Evolutionary conservation across 2,888 invertebrate species (phyloP), one percentile per base, ranked within the genome.

Genomic region (Torymus aiolomorphi): DNA sequence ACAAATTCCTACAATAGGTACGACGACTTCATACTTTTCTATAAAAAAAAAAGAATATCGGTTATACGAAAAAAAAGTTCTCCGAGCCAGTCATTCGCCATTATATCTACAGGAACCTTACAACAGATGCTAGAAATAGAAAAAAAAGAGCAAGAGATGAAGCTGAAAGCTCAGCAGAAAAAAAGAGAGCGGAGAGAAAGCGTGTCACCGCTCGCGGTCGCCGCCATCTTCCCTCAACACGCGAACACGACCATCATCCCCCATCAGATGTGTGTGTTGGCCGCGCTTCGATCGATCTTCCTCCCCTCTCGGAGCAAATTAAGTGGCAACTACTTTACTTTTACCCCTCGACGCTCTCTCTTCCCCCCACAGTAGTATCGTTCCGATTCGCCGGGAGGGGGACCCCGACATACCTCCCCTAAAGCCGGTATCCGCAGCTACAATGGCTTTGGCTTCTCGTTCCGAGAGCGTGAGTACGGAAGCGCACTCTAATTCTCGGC

Each of bases 321-420:
- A 89, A 89, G 88, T 88, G 88, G 88, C 89, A 88, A 89, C 88
- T 88, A 89, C 88, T 89, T 80, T 67, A 0, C 51, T 49, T 10
- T 18, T 16, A 42, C n/a, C 14, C 63, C 11, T 14, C 49, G 31
- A 52, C 16, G n/a, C 61, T 13, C 52, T 16, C 18, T 20, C 3
- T 16, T 16, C 13, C 2, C 52, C 51, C 18, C n/a, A 52, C n/a
- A 42, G 8, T 20, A 42, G 8, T 20, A 54, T 42, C 51, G 31
- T 31, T 49, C 20, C 57, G 61, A 52, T 49, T 59, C 59, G 61
- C 2, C 52, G 10, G 51, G 42, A 42, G 8, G 42, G 42, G 42
- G 42, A 42, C 42, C 42, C 31, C 31, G 0, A 3, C 31, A 31
- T 5, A 31, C 31, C 8, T 16, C 24, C 18, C 42, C 70, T 59